Base-by-base conservation (phyloP, 2,113 vertebrate species). In the Lophochroa leadbeateri region DNA sequence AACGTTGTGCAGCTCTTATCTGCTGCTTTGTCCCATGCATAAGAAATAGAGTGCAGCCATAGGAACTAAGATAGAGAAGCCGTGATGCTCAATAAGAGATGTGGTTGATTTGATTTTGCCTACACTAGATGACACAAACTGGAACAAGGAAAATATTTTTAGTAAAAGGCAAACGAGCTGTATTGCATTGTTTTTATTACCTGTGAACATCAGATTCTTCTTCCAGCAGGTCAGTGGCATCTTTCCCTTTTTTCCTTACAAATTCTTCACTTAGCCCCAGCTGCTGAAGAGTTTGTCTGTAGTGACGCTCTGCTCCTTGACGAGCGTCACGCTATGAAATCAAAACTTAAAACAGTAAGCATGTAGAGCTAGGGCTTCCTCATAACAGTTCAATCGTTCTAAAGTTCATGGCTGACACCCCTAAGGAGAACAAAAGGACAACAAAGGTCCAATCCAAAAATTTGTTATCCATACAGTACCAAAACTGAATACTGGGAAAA, bases 231-330 rank as follows among this genome's bases (percentile, higher is more conserved):
- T 72, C 90, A 60, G 25, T 49, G 64, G 57, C 49, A 41, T 81
- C 91, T 84, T 96, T 92, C 82, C 98, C 98, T 82, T 98, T 98
- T 90, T 96, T 97, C 88, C 87, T 98, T 82, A 99, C 98, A 96
- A 99, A 99, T 50, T 98, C 97, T 97, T 99, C 99, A 0, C 98
- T 98, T 70, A 99, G 89, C 11, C 99, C 99, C 4, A 93, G 98
- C 91, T 98, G 98, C 95, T 94, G 97, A 82, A 99, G 98, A 29
- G 98, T 98, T 41, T 95, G 95, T 85, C 97, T 98, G 95, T 98
- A 99, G 20, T 79, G 96, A 80, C 97, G 98, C 92, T 99, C 99
- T 63, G 98, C 99, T 52, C 88, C 98, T 76, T 96, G 98, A 86
- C 98, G 98, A 50, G 99, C 99, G 85, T 97, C 97, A 65, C 82